Percentiles rank a stretch among this genome's conserved stretches.
phyloP scores from a whole-genome alignment of 2,797 vertebrate genomes.

The Crax fasciolata region DNA sequence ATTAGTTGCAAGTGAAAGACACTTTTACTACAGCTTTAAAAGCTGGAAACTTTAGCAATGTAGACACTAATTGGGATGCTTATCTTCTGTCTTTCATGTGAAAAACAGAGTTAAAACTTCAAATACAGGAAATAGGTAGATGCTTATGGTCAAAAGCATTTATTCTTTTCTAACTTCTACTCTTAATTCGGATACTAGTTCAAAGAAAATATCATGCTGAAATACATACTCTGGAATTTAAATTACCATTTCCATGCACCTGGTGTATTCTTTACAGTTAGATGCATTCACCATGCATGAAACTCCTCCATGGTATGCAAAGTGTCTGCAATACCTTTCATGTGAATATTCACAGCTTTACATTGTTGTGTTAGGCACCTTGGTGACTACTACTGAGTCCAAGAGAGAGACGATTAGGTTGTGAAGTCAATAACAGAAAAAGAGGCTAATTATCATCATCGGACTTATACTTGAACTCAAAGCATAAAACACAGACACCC shows the following conservation, averaged over 20 bases:
- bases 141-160: slow-evolving; percentile 14
- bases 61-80: slow-evolving; percentile 44
- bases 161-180: not conserved
- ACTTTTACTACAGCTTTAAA: slow-evolving; percentile 54
- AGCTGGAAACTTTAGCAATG: slow-evolving; percentile 42
- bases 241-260: slow-evolving; percentile 15
- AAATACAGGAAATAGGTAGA: slow-evolving; percentile 25
- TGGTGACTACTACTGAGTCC: not conserved
- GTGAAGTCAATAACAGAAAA: not conserved
- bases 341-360: not conserved
- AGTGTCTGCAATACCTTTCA: not conserved
- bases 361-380: not conserved
- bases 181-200: not conserved
- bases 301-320: not conserved
- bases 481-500: not conserved
- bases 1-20: slow-evolving; percentile 72
- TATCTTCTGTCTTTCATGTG: slow-evolving; percentile 24
- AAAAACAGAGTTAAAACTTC: slow-evolving; percentile 53
- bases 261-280: not conserved
- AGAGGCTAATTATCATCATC: not conserved
- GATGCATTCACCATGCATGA: not conserved
- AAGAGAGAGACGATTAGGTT: not conserved
- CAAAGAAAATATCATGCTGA: not conserved
- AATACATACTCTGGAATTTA: not conserved
- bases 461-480: not conserved